Conservation (phyloP, 2,113 vertebrate species). For the Catharus bicknelli region DNA sequence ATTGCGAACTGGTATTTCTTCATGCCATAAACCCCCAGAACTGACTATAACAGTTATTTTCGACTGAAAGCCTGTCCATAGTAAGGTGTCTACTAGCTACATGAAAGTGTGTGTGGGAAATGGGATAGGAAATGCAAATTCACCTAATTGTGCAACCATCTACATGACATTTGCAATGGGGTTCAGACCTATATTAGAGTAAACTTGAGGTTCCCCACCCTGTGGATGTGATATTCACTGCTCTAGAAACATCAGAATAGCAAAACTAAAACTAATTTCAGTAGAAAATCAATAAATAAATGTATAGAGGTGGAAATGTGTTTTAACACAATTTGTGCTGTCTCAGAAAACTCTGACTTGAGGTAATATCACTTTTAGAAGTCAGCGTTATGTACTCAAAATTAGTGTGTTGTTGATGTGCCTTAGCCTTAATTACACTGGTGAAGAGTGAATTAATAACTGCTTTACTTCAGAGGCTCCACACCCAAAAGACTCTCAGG, state of each 20-base stretch:
- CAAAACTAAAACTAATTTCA: neutral
- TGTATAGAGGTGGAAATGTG: neutral
- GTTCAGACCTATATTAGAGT: neutral
- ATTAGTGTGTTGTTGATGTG: neutral
- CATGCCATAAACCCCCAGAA: neutral
- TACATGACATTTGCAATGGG: neutral
- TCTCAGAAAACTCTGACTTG: neutral
- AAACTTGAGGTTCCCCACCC: neutral
- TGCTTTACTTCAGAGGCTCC: neutral
- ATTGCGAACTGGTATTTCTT: neutral
- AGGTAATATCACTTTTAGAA: neutral
- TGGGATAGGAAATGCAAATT: neutral
- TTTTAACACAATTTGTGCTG: neutral
- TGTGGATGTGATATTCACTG: fast-evolving
- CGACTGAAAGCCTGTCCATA: neutral
- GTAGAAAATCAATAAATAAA: neutral
- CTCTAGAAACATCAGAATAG: neutral
- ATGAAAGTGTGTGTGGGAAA: neutral
- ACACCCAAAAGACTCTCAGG: constrained; percentile 25
- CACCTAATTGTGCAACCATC: too few relatives aligned
- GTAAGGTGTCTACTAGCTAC: neutral
- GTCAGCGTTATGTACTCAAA: neutral
- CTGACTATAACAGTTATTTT: neutral
- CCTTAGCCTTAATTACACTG: neutral
- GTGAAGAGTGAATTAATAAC: neutral